These are phyloP conservation scores for Clavelina lepadiformis DNA, from an alignment of 23 tunicate genomes.

Conservation along the genomic window DNA sequence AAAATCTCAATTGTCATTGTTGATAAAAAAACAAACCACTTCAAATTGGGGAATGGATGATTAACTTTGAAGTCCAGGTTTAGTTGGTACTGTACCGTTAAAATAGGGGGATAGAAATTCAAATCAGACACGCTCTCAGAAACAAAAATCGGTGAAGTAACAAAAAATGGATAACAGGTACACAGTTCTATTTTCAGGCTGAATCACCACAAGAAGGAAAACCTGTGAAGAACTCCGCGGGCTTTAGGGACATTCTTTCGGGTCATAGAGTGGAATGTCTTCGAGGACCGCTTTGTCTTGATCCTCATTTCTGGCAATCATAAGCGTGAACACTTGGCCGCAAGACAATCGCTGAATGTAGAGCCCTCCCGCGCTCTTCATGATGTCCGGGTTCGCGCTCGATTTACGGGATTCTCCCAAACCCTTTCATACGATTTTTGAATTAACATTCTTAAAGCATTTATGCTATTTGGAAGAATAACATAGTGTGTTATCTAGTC, in stretches of 20 bases:
- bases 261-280: conserved; percentile 53
- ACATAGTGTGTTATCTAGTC: not conserved
- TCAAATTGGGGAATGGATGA: no score
- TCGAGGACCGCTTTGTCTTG: conserved; percentile 41
- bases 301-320: conserved; percentile 55
- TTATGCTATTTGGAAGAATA: not conserved
- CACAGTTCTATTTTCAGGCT: not conserved
- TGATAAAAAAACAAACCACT: no score
- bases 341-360: conserved; percentile 42
- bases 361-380: conserved; percentile 46
- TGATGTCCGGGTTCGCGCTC: conserved; percentile 69
- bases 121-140: no score
- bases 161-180: not conserved
- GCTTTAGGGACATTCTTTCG: conserved; percentile 37
- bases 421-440: conserved; percentile 26
- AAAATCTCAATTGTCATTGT: no score
- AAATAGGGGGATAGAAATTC: no score
- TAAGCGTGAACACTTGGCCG: conserved; percentile 63
- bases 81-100: no score
- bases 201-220: not conserved
- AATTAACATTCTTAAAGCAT: not conserved
- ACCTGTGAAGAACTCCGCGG: not conserved
- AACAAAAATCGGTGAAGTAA: not conserved
- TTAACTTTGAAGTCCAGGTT: no score
- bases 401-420: conserved; percentile 85